Evolutionary conservation across 2,888 invertebrate genomes (phyloP).

Genomic region (Eupithecia inturbata): DNA sequence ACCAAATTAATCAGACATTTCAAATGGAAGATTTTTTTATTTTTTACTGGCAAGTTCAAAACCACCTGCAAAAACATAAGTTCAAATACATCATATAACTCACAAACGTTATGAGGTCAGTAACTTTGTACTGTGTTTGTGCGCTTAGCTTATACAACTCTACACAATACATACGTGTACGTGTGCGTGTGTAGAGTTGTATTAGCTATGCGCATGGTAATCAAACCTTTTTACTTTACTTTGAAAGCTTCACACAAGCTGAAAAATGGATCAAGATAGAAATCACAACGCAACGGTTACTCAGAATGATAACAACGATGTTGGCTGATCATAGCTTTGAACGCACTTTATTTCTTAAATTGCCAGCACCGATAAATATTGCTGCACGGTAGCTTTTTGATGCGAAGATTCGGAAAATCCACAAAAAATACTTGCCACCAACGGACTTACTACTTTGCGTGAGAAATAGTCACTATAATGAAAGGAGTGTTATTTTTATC

Average conservation of each 20-base stretch:
- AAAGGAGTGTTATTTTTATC: background rate
- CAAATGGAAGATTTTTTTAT: constrained; percentile 3
- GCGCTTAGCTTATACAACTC: too few species aligned
- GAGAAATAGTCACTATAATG: background rate
- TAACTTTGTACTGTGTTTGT: too few species aligned
- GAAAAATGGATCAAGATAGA: background rate
- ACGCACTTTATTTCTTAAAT: background rate
- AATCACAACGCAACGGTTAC: background rate
- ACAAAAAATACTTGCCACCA: background rate
- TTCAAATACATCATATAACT: constrained; percentile 6
- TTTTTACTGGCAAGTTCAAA: constrained; percentile 13
- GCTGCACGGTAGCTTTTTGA: background rate
- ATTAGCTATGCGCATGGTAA: background rate
- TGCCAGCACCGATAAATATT: background rate
- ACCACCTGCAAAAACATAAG: constrained; percentile 31
- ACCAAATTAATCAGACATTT: background rate
- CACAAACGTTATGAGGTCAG: too few species aligned
- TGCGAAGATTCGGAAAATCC: background rate
- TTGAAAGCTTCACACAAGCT: background rate
- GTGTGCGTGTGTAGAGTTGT: too few species aligned
- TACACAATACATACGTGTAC: background rate
- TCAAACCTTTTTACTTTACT: background rate
- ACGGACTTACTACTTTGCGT: background rate
- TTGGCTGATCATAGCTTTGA: background rate
- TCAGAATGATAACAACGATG: background rate